Percentiles rank a stretch among this genome's conserved stretches.
Evolutionary conservation across 1,140 invertebrate species (phyloP).

Genomic region (Hyles vespertilio): DNA sequence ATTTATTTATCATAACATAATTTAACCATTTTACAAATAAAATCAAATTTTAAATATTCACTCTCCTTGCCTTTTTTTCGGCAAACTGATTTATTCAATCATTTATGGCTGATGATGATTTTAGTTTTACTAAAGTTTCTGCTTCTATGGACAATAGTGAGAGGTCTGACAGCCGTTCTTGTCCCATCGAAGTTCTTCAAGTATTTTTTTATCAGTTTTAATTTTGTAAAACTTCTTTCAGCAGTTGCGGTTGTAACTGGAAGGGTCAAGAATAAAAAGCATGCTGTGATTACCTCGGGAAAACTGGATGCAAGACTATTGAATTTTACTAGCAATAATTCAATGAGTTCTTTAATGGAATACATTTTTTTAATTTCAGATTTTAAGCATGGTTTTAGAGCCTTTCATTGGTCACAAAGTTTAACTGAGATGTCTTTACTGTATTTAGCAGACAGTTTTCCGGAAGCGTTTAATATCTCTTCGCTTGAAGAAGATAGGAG

Average conservation of each 20-base stretch:
- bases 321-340: slow-evolving; percentile 41
- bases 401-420: slow-evolving; percentile 26
- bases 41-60: too few species aligned
- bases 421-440: slow-evolving; percentile 27
- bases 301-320: slow-evolving; percentile 40
- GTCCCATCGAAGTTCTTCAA: slow-evolving; percentile 33
- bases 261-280: slow-evolving; percentile 44
- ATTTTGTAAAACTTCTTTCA: slow-evolving; percentile 40
- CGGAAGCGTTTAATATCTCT: slow-evolving; percentile 28
- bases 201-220: slow-evolving; percentile 40
- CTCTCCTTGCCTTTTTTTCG: too few species aligned
- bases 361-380: slow-evolving; percentile 25
- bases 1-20: too few species aligned
- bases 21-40: too few species aligned
- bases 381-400: slow-evolving; percentile 24
- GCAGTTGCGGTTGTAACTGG: slow-evolving; percentile 35
- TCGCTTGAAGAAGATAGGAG: slow-evolving; percentile 30
- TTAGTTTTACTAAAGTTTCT: too few species aligned
- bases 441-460: slow-evolving; percentile 29
- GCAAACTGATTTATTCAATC: too few species aligned
- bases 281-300: slow-evolving; percentile 42
- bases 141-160: not conserved
- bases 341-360: slow-evolving; percentile 30
- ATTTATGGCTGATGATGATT: too few species aligned
- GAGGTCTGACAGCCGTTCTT: slow-evolving; percentile 19